A percentile compares a stretch with the other conserved stretches of the same genome.
Evolutionary conservation across 2,797 vertebrate genomes (phyloP).

Genomic region (Chelidonichthys spinosus): DNA sequence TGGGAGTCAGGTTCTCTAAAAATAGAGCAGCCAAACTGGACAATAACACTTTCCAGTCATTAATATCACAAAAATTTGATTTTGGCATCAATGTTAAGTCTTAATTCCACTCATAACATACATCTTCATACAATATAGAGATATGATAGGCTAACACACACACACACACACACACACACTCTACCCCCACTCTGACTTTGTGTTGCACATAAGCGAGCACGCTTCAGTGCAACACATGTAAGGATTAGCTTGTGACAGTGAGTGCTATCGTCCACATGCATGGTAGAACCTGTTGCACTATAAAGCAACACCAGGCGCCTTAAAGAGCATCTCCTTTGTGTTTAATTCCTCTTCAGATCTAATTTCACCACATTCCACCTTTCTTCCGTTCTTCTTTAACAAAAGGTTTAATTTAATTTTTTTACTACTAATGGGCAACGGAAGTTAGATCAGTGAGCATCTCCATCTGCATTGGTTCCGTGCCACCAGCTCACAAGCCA

Average conservation of each 20-base stretch:
- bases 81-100: conserved; percentile 35
- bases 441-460: conserved; percentile 71
- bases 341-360: background rate
- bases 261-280: conserved; percentile 22
- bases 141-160: conserved; percentile 10
- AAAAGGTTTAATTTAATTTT: conserved; percentile 26
- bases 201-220: conserved; percentile 37
- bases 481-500: conserved; percentile 77
- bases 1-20: conserved; percentile 36
- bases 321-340: conserved; percentile 1
- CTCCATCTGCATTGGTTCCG: conserved; percentile 77
- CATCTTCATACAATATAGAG: background rate
- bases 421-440: conserved; percentile 56
- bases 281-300: conserved; percentile 62
- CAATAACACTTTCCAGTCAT: conserved; percentile 33
- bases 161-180: background rate
- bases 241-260: conserved; percentile 40
- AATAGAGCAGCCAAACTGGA: conserved; percentile 38
- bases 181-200: conserved; percentile 23
- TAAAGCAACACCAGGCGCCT: conserved; percentile 33
- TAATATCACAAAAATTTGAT: conserved; percentile 24
- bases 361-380: conserved; percentile 24
- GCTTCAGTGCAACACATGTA: conserved; percentile 43
- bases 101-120: conserved; percentile 24
- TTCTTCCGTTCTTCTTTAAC: conserved; percentile 9